Evolutionary conservation across 2,113 vertebrate species (phyloP).

Genomic region (Theristicus caerulescens): DNA sequence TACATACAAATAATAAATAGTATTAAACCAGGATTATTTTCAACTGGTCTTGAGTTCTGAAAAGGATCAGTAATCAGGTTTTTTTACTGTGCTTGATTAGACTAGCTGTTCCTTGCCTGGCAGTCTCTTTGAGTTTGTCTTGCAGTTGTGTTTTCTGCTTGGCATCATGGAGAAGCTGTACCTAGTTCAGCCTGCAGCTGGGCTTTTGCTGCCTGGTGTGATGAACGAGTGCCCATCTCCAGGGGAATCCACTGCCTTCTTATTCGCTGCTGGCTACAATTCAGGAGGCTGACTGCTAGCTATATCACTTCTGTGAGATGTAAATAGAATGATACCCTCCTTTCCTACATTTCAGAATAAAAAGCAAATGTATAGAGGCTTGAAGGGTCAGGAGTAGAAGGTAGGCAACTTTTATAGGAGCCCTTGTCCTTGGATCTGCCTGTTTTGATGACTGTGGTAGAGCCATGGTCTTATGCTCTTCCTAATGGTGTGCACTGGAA

Average conservation of each 20-base stretch:
- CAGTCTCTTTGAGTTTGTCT: not conserved
- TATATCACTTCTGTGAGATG: not conserved
- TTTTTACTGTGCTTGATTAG: not conserved
- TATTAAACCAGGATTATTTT: not conserved
- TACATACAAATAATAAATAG: not conserved
- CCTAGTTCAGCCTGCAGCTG: not conserved
- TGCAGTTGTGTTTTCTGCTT: not conserved
- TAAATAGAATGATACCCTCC: not conserved
- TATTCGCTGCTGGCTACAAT: not conserved
- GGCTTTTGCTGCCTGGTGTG: not conserved
- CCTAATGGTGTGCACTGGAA: not conserved
- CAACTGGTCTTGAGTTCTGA: not conserved
- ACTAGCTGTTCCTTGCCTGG: not conserved
- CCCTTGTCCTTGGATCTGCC: not conserved
- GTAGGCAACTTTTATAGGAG: not conserved
- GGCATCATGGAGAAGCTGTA: not conserved
- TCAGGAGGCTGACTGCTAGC: not conserved
- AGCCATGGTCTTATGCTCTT: rapidly evolving
- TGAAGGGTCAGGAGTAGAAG: not conserved
- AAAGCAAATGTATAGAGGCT: not conserved
- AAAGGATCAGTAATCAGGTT: not conserved
- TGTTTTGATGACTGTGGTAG: not conserved
- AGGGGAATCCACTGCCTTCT: not conserved
- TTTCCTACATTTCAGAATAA: not conserved
- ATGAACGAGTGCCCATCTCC: not conserved